Evolutionary conservation across 2,113 vertebrate genomes (phyloP).

Genomic region (Actenoides hombroni): DNA sequence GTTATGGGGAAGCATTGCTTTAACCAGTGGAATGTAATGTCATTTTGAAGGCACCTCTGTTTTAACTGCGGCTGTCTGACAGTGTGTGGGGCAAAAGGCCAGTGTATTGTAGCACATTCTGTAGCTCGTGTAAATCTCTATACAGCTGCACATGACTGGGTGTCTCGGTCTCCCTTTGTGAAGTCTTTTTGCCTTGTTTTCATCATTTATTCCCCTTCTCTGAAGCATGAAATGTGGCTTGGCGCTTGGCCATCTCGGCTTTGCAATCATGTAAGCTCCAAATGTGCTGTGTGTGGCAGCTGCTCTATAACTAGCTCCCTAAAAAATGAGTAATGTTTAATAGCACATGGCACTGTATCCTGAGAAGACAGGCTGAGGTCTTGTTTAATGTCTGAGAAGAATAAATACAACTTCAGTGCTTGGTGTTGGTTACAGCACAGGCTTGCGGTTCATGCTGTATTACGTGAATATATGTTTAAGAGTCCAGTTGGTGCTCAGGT

Average conservation of each 20-base stretch:
- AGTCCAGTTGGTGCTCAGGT: background rate
- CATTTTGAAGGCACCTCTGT: conserved; percentile 19
- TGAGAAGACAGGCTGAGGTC: background rate
- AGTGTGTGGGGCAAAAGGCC: conserved; percentile 48
- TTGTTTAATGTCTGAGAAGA: background rate
- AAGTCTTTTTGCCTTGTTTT: conserved; percentile 57
- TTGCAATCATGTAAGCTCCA: conserved; percentile 52
- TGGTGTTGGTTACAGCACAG: background rate
- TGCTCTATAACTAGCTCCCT: background rate
- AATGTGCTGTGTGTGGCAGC: conserved; percentile 62
- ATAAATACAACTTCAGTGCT: background rate
- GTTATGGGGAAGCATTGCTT: background rate
- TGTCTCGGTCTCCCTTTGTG: conserved; percentile 56
- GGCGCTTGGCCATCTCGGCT: conserved; percentile 55
- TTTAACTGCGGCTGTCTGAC: background rate
- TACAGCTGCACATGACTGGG: conserved; percentile 58
- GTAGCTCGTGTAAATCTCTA: conserved; percentile 53
- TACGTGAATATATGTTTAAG: background rate
- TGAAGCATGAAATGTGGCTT: conserved; percentile 67
- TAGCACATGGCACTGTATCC: background rate
- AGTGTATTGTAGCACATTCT: conserved; percentile 61
- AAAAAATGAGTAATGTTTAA: background rate
- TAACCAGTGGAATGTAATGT: background rate
- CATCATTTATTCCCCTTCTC: conserved; percentile 62
- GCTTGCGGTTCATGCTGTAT: background rate